Base-by-base conservation (phyloP, 2,888 invertebrate species). In the Fissipunctia ypsillon region DNA sequence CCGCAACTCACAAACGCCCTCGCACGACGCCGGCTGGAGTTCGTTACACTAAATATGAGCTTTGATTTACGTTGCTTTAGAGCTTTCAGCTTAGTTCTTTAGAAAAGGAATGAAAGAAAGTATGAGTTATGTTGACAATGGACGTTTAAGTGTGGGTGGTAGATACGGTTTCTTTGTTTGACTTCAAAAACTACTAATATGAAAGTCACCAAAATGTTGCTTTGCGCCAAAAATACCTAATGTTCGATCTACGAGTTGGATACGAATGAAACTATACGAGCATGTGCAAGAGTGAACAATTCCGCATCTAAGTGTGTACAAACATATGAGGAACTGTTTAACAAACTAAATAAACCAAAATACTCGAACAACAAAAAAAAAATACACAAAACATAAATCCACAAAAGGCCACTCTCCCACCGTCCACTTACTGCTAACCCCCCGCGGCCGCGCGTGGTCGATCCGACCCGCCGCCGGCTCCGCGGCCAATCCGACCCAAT, bases 1-100 rank as follows among this genome's bases (percentile, higher is more conserved):
- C 74, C 83, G 79, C 83, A 73, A 52, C 83, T 82, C 80, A 69
- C 35, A 78, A 78, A 68, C 80, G 59, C 75, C 48, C 81, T 76
- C 41, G 41, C 35, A 80, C 84, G 76, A 69, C 69, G 71, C 72
- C 80, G 69, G 31, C 48, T 69, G 19, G 68, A 31, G 71, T 81
- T 60, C 57, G 54, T 69, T 63, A 69, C 79, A 50, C 57, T 69
- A 52, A 78, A 77, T 78, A 57, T 56, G 12, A 31, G 54, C 48
- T 56, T 83, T 64, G 67, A 68, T 81, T 70, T 60, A 67, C 41
- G 50, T 65, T 73, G 31, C 31, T 54, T 60, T 64, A 61, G 16
- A n/a, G 22, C 38, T 54, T 69, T 61, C 28, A 43, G 28, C 28
- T 48, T 38, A 43, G 48, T 25, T 69, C 25, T 63, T 66, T 41